These are phyloP conservation scores for Collichthys lucidus DNA, from an alignment of 2,113 vertebrate species.

Conservation along the genomic window DNA sequence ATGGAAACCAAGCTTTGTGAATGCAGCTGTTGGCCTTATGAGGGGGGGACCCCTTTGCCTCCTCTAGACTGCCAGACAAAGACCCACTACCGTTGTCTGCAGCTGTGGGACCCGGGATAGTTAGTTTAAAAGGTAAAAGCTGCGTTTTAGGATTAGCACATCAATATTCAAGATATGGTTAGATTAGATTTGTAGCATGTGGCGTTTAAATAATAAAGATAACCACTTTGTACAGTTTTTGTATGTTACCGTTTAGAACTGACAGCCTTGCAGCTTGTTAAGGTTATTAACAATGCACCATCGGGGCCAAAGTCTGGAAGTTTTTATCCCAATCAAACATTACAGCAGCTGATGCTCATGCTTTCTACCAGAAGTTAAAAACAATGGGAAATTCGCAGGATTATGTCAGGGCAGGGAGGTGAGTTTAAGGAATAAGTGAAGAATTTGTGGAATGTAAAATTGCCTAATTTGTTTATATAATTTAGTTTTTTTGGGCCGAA, in stretches of 20 bases:
- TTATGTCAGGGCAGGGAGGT: no score
- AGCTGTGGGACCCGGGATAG: conserved; percentile 19
- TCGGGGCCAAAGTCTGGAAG: conserved; percentile 31
- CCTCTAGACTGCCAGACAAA: conserved; percentile 39
- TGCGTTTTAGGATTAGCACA: background rate
- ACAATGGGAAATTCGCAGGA: conserved; percentile 4
- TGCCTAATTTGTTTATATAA: conserved; percentile 23
- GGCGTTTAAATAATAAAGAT: background rate
- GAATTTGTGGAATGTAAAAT: background rate
- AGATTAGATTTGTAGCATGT: background rate
- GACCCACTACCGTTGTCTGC: conserved; percentile 2
- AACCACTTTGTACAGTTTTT: conserved; percentile 16
- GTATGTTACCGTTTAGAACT: background rate
- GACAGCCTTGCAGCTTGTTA: conserved; percentile 5
- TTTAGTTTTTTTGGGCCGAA: no score
- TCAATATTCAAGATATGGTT: conserved; percentile 1
- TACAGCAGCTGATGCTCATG: conserved; percentile 41
- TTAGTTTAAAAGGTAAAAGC: conserved; percentile 14
- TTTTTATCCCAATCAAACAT: conserved; percentile 44
- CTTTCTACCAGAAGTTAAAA: conserved; percentile 43
- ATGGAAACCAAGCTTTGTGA: conserved; percentile 59
- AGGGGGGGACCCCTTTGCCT: conserved; percentile 32
- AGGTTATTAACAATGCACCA: conserved; percentile 12
- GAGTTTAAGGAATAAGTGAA: background rate
- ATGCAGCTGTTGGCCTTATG: conserved; percentile 80